Base-by-base conservation (phyloP, 2,113 vertebrate species). In the Saimiri boliviensis region DNA sequence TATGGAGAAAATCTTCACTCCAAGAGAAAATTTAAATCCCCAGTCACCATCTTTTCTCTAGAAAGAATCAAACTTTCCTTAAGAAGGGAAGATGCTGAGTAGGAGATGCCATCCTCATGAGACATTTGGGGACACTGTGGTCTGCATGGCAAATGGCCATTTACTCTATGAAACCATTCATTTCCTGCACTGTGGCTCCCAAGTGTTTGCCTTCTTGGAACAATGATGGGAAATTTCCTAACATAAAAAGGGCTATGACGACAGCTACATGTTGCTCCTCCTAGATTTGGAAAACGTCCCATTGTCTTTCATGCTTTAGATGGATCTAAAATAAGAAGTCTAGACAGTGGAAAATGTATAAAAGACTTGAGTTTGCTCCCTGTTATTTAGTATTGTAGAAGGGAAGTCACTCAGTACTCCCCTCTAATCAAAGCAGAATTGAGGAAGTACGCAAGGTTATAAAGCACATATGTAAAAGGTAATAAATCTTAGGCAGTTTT, bases 131-230 rank as follows among this genome's bases (percentile, higher is more conserved):
- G 74, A 93, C 70, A 16, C 23, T 79, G 88, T 80, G 84, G 91
- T 77, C n/a, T 12, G 3, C 0, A 2, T 91, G 89, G 52, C 76
- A 60, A 95, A 52, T 5, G 60, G 89, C 82, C 83, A 52, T 92
- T 80, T 87, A 47, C 74, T 77, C 68, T 25, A 37, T 80, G 60
- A 96, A 98, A 81, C 79, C 88, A 37, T 81, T 93, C 88, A 89
- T 96, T 97, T 97, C 91, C 95, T 89, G 87, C 35, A 37, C 37
- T 40, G 68, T 42, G 42, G 88, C 81, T 94, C 96, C 91, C 90
- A 87, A 92, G 54, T 21, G 94, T 95, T 95, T 90, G 88, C 74
- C n/a, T 95, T 96, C 91, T 95, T 97, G 96, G 89, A 97, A 96
- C 93, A 96, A 96, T 84, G 80, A 87, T 70, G 86, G 88, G 97